These are phyloP conservation scores for Clarias laeviceps DNA, from an alignment of 2,797 vertebrate genomes.

Conservation along the genomic window DNA sequence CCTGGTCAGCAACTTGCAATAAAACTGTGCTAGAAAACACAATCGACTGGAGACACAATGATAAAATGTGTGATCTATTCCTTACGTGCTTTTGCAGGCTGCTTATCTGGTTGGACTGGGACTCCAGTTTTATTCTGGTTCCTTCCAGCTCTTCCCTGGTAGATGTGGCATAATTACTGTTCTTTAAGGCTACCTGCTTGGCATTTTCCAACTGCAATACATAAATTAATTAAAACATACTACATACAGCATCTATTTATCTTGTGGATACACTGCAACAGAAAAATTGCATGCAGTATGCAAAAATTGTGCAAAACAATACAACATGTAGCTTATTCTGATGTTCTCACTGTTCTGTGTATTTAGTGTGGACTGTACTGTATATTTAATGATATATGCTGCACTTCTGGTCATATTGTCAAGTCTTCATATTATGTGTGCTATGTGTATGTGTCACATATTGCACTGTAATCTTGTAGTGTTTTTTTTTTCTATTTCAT, in stretches of 20 bases:
- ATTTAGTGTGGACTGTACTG: not conserved
- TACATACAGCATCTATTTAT: not conserved
- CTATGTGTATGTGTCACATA: not conserved
- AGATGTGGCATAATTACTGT: slow-evolving; percentile 64
- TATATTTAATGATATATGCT: not conserved
- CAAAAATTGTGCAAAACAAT: not conserved
- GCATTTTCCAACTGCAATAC: slow-evolving; percentile 78
- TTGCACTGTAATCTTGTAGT: not conserved
- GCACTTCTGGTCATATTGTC: not conserved
- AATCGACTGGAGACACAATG: not conserved
- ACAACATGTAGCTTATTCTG: not conserved
- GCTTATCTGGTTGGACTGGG: slow-evolving; percentile 72
- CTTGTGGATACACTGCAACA: not conserved
- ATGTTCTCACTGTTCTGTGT: not conserved
- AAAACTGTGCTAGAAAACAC: not conserved
- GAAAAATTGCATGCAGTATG: not conserved
- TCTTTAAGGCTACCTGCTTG: slow-evolving; percentile 72
- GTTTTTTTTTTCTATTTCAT: not conserved
- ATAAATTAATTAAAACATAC: not conserved
- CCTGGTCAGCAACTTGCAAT: not conserved
- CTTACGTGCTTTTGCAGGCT: slow-evolving; percentile 75
- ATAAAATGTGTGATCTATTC: not conserved
- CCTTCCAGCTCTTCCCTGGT: slow-evolving; percentile 77
- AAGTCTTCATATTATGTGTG: not conserved
- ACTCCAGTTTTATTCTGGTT: slow-evolving; percentile 69